Conservation (phyloP, 2,797 vertebrate species). For the Monodelphis domestica region DNA sequence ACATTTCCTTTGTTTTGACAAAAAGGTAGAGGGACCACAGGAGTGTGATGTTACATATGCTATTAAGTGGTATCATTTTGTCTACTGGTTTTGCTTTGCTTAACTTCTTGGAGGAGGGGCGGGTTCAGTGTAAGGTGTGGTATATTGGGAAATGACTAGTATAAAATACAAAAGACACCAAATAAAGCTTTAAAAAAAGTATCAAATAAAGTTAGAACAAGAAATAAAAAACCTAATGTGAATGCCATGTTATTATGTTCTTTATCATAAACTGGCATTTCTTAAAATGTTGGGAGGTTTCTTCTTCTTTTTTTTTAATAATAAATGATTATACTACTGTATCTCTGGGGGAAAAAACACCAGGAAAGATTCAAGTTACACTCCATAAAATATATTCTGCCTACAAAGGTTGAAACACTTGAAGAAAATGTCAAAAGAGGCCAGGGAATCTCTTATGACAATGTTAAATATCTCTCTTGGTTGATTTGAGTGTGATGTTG, state of each 20-base stretch:
- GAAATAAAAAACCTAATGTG: not conserved
- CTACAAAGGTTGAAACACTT: not conserved
- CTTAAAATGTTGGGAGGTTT: not conserved
- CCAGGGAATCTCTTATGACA: not conserved
- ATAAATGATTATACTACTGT: not conserved
- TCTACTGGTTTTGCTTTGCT: not conserved
- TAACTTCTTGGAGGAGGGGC: not conserved
- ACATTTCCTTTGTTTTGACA: not conserved
- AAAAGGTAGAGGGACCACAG: not conserved
- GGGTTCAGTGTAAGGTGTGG: too few relatives aligned
- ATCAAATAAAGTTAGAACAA: not conserved
- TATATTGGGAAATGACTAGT: not conserved
- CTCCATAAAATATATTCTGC: not conserved
- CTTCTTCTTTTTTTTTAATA: not conserved
- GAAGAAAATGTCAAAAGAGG: not conserved
- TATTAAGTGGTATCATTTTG: not conserved
- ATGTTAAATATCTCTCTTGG: conserved; percentile 12
- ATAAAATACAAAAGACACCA: not conserved
- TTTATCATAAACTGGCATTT: not conserved
- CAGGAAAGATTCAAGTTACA: not conserved
- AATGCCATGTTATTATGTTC: not conserved
- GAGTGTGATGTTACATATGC: not conserved
- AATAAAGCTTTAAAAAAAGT: not conserved
- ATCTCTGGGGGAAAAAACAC: not conserved
- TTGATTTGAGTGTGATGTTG: conserved; percentile 3